Base-by-base conservation (phyloP, 2,113 vertebrate genomes). In the Poicephalus gulielmi region DNA sequence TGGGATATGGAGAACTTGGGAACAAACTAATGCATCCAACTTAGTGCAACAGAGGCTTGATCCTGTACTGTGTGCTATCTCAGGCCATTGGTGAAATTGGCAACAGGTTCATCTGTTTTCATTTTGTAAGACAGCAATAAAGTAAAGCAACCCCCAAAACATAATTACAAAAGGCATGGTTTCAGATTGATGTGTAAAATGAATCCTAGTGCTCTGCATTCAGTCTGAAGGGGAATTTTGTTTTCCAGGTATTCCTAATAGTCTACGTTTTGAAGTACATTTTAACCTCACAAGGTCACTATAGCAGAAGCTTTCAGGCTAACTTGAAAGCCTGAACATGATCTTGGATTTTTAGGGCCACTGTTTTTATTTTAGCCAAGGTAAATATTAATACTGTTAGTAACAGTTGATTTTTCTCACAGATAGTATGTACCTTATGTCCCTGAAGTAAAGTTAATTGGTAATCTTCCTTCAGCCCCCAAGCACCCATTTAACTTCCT, bases 261-360 rank as follows among this genome's bases (percentile, higher is more conserved):
- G 60, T 37, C 74, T 62, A 0, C 0, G 0, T 39, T 87, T 87
- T 44, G 37, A 69, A 17, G 7, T 68, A 69, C 31, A n/a, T 59
- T n/a, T 59, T 59, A 17, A 5, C 14, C 39, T 73, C 25, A 37
- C 9, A 67, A 22, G 13, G 11, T 81, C 24, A 25, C 37, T 67
- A 13, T 31, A 66, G 33, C 43, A 66, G 47, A 79, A 84, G 31
- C 24, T 76, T 86, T 11, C 12, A 49, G 59, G 16, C 17, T 74
- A 66, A 41, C 35, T 88, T 68, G 9, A 75, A 88, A 83, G 14
- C 27, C 39, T 74, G 10, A 80, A 39, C 75, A 63, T 0, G 1
- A 27, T 64, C 39, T 81, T 88, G 47, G 47, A 49, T 86, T 57
- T 35, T 71, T 39, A 74, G 35, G 20, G 19, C 19, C 33, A 10